Percentiles rank a stretch among this genome's conserved stretches.
Conservation (phyloP, 2,797 vertebrate genomes). For the Ctenosaura bakeri region DNA sequence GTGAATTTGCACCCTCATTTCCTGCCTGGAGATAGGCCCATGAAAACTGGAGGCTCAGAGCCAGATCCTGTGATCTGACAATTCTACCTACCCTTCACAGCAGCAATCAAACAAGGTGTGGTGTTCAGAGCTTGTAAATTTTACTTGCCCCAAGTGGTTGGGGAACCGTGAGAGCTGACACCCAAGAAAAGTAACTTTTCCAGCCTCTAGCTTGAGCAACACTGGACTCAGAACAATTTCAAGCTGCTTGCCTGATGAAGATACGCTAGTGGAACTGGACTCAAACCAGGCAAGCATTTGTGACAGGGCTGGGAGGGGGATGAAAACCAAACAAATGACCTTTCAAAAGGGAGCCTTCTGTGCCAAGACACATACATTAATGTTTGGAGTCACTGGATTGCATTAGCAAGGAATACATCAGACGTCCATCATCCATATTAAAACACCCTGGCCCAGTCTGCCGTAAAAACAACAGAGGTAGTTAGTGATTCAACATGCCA, state of each 20-base stretch:
- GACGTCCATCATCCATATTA: background rate
- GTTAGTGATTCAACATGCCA: background rate
- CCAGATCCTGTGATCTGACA: no score
- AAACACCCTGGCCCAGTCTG: background rate
- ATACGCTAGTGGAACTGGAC: background rate
- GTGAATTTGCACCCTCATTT: no score
- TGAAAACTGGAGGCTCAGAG: no score
- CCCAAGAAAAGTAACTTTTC: background rate
- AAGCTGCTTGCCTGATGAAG: background rate
- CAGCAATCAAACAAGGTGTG: no score
- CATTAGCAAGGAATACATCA: background rate
- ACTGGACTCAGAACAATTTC: background rate
- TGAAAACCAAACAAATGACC: background rate
- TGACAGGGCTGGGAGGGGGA: background rate
- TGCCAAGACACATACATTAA: constrained; percentile 3
- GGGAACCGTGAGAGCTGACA: background rate
- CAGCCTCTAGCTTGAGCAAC: background rate
- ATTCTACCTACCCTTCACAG: no score
- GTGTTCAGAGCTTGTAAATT: background rate
- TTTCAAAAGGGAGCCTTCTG: background rate
- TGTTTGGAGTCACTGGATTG: background rate
- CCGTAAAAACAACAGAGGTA: background rate
- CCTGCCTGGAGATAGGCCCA: no score
- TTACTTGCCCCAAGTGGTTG: no score
- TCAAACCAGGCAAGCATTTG: background rate